Conservation (phyloP, 2,888 invertebrate species). For the Strigamia maritima region DNA sequence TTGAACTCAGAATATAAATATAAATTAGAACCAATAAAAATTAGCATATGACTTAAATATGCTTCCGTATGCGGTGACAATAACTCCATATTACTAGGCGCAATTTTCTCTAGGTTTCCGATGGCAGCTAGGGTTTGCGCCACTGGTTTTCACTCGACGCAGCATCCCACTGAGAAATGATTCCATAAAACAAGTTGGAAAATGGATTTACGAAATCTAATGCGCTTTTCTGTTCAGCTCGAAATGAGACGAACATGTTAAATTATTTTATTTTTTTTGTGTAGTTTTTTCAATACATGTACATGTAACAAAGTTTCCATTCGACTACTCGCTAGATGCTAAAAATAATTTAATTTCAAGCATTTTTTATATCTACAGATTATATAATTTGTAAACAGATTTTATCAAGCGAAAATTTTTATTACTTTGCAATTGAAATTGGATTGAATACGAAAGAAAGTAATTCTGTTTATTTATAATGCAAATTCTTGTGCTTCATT, state of each 20-base stretch:
- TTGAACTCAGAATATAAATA: background rate
- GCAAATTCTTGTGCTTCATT: conserved; percentile 1
- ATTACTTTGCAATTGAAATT: background rate
- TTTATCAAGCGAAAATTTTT: background rate
- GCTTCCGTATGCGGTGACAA: background rate
- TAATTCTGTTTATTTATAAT: conserved; percentile 1
- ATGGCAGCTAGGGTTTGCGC: background rate
- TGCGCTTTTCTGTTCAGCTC: background rate
- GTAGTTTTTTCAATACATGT: background rate
- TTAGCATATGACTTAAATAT: background rate
- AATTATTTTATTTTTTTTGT: background rate
- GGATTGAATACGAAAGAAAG: background rate
- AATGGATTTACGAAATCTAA: conserved; percentile 9
- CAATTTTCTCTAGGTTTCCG: background rate
- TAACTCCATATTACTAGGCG: background rate
- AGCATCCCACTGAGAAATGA: conserved; percentile 14
- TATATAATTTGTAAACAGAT: background rate
- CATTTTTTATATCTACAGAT: no score
- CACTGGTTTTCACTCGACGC: background rate
- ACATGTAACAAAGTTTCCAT: no score
- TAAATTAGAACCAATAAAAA: background rate
- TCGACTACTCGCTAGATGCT: no score
- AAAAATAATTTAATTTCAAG: no score
- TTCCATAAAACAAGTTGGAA: conserved; percentile 9
- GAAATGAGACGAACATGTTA: background rate